Conservation (phyloP, 2,888 invertebrate species). For the Timema cristinae region DNA sequence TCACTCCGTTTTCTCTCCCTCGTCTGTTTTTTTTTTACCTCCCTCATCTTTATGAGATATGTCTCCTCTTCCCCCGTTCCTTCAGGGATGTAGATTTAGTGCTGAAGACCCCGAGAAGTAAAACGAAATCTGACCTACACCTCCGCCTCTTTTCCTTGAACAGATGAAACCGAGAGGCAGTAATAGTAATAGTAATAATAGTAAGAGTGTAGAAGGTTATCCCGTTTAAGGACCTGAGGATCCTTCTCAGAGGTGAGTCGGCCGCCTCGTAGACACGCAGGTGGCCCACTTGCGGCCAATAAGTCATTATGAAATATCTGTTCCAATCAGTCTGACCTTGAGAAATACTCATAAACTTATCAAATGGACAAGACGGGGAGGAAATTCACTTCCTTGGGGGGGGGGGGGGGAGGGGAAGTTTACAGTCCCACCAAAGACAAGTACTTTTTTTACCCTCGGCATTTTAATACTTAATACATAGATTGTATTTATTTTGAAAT, state of each 20-base stretch:
- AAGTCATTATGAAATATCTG: constrained; percentile 14
- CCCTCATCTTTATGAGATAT: neutral
- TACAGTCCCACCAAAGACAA: too few relatives aligned
- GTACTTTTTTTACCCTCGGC: too few relatives aligned
- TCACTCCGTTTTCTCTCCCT: neutral
- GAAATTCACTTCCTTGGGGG: too few relatives aligned
- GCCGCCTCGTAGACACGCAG: neutral
- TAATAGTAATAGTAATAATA: neutral
- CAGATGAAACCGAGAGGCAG: constrained; percentile 7
- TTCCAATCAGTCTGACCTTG: constrained; percentile 8
- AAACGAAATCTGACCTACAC: neutral
- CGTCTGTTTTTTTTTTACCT: neutral
- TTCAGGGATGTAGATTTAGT: constrained; percentile 8
- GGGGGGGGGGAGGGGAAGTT: too few relatives aligned
- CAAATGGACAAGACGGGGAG: too few relatives aligned
- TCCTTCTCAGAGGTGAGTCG: neutral
- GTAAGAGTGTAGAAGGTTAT: neutral
- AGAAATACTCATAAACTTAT: constrained; percentile 1
- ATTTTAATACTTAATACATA: too few relatives aligned
- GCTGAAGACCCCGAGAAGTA: neutral
- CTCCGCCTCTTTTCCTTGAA: constrained; percentile 1
- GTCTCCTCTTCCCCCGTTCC: neutral
- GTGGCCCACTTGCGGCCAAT: neutral
- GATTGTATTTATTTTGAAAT: too few relatives aligned
- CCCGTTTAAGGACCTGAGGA: constrained; percentile 3